These are phyloP conservation scores for Drosophila rhopaloa DNA, from an alignment of 1,140 invertebrate species.

Conservation along the genomic window DNA sequence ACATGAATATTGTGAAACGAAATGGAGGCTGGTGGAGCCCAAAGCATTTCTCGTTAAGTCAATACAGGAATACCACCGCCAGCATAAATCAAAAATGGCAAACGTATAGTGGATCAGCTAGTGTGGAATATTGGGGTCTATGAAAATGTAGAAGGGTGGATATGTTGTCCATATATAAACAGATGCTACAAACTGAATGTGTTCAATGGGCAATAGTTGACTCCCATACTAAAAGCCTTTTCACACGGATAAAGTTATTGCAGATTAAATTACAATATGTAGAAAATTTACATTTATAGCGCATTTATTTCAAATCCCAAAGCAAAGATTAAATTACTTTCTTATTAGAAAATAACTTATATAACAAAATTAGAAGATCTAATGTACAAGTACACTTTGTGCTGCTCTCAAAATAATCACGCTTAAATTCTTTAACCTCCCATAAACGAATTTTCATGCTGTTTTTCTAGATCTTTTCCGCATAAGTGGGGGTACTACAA, in stretches of 20 bases:
- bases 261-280: background rate
- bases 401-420: background rate
- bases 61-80: slow-evolving; percentile 50
- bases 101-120: slow-evolving; percentile 8
- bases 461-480: slow-evolving; percentile 7
- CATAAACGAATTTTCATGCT: slow-evolving; percentile 25
- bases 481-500: slow-evolving; percentile 18
- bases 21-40: background rate
- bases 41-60: slow-evolving; percentile 41
- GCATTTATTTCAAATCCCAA: background rate
- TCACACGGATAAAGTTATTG: background rate
- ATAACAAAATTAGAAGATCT: no score
- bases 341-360: no score
- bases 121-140: background rate
- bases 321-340: no score
- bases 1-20: background rate
- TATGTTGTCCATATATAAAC: slow-evolving; percentile 53
- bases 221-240: slow-evolving; percentile 1
- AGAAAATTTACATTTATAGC: background rate
- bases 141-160: slow-evolving; percentile 2
- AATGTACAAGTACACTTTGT: background rate
- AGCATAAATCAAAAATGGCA: slow-evolving; percentile 59
- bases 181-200: slow-evolving; percentile 43
- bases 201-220: slow-evolving; percentile 8
- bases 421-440: background rate